Evolutionary conservation across 2,797 vertebrate species (phyloP).

Genomic region (Agapornis canus): DNA sequence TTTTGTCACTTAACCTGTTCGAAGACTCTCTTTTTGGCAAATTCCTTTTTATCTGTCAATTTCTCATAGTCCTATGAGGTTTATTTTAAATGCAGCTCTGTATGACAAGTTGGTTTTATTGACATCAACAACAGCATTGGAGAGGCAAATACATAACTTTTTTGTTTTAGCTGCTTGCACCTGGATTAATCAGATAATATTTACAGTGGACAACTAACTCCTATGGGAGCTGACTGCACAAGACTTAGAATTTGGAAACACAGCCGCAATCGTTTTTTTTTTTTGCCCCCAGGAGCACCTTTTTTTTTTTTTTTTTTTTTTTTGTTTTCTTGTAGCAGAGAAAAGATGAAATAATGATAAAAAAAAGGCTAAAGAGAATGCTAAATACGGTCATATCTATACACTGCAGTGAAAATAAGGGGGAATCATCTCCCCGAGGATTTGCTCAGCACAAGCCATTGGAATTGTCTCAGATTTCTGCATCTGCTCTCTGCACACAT

Average conservation of each 20-base stretch:
- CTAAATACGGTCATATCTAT: background rate
- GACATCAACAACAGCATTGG: background rate
- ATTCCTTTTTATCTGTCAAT: background rate
- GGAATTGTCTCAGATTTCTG: background rate
- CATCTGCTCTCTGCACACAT: background rate
- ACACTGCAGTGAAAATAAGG: background rate
- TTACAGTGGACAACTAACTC: background rate
- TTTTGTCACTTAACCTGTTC: background rate
- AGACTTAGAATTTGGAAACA: background rate
- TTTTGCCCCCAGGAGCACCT: background rate
- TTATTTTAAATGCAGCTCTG: background rate
- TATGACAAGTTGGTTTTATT: background rate
- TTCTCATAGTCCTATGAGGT: background rate
- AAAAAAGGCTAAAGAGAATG: background rate
- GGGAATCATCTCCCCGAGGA: background rate
- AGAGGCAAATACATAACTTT: background rate
- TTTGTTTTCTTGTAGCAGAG: background rate
- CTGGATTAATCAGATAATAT: background rate
- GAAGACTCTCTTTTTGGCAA: background rate
- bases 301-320: background rate
- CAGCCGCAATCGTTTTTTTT: background rate
- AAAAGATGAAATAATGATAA: background rate
- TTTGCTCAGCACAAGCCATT: background rate
- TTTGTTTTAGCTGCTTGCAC: background rate
- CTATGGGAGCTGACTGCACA: background rate